Base-by-base conservation (phyloP, 2,888 invertebrate species). In the Epinotia brunnichana region DNA sequence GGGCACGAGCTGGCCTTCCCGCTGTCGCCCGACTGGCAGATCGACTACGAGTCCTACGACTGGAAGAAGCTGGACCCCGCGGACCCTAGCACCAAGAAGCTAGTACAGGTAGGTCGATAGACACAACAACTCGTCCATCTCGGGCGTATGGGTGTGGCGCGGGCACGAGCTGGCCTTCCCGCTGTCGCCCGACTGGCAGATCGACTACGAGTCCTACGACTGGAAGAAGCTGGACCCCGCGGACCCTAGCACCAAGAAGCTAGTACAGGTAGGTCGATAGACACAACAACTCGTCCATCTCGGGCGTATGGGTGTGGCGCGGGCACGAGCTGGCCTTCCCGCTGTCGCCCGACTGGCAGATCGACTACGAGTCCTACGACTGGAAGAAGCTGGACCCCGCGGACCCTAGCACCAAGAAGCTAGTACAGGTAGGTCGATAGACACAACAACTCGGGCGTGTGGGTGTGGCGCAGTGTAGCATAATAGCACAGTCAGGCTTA, bases 141-240 rank as follows among this genome's bases (percentile, higher is more conserved):
- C 98, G 57, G 99, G 99, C 75, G 94, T 99, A 84, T 99, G 99
- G 99, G 95, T 99, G 79, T 99, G 99, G 99, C 96, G 97, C 87
- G 99, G 99, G 19, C 98, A 97, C 68, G 97, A 98, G 24, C 95
- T 99, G 71, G 99, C 97, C 80, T 99, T 99, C 85, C 89, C 97
- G 95, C 94, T 98, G 77, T 95, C 95, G 76, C 96, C 97, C 41
- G 99, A 99, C 91, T 99, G 99, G 98, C 97, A 98, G 93, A 95
- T 99, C 67, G 99, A 99, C 93, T 99, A 98, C 87, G 99, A 99
- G 93, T 97, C 97, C 10, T 99, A 99, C 90, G 94, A 94, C 69
- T 99, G 99, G 99, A 97, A 95, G 83, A 99, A 99, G 91, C 94
- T 99, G 76, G 97, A 99, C 90, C 94, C 98, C 24, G 91, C 94